These are phyloP conservation scores for Drusus annulatus DNA, from an alignment of 1,140 invertebrate species.

Conservation along the genomic window DNA sequence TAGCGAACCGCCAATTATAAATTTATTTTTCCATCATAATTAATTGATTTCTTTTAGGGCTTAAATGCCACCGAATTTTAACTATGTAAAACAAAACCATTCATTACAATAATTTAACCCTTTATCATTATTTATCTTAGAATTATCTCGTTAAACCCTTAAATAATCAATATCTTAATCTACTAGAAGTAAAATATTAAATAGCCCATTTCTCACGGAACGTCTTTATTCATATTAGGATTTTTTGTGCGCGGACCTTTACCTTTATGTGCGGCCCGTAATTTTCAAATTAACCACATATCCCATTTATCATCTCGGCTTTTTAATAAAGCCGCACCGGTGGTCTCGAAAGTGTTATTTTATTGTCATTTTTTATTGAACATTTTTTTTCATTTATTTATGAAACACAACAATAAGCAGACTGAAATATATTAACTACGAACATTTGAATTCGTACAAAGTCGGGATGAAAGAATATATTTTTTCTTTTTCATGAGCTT, in stretches of 20 bases:
- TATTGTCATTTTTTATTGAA: background rate
- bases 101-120: background rate
- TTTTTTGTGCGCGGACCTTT: background rate
- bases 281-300: conserved; percentile 1
- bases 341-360: conserved; percentile 10
- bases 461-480: background rate
- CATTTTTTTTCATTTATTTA: background rate
- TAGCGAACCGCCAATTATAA: too few relatives aligned
- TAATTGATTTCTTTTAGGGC: too few relatives aligned
- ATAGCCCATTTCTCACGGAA: background rate
- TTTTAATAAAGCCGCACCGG: conserved; percentile 12
- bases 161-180: conserved; percentile 28
- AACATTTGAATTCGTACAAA: background rate
- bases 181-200: background rate
- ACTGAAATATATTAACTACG: background rate
- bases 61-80: too few relatives aligned
- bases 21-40: too few relatives aligned
- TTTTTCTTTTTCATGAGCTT: too few relatives aligned
- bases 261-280: background rate
- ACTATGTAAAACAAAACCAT: too few relatives aligned
- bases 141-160: conserved; percentile 9
- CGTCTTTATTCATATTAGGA: conserved; percentile 1
- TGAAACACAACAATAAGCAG: conserved; percentile 1
- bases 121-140: conserved; percentile 11
- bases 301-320: conserved; percentile 25